These are phyloP conservation scores for Epinephelus awoara DNA, from an alignment of 2,797 vertebrate species.

Conservation along the genomic window DNA sequence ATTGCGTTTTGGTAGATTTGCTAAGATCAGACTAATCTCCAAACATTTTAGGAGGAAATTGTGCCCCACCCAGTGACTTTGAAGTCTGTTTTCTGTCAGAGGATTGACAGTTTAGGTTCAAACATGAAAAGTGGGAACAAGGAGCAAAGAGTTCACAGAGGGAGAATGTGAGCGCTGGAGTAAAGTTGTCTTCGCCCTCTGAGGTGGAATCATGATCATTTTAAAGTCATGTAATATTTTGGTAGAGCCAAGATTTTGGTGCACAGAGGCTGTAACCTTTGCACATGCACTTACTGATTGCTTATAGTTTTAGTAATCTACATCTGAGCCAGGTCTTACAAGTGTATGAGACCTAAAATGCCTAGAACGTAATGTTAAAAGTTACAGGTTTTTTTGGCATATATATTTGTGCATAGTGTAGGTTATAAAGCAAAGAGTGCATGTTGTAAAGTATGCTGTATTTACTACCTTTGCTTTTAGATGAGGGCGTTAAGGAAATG, in stretches of 20 bases:
- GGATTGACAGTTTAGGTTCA: slow-evolving; percentile 56
- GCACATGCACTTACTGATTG: background rate
- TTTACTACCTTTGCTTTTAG: background rate
- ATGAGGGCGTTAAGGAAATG: background rate
- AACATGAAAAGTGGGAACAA: slow-evolving; percentile 26
- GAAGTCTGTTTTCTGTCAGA: slow-evolving; percentile 75
- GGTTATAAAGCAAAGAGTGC: background rate
- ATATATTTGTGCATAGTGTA: background rate
- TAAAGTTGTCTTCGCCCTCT: background rate
- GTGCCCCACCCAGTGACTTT: slow-evolving; percentile 82
- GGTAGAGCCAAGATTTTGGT: background rate
- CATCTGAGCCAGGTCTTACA: background rate
- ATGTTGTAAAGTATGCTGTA: background rate
- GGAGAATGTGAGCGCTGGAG: slow-evolving; percentile 22
- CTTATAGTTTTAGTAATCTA: background rate
- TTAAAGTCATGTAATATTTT: background rate
- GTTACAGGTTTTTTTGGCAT: background rate
- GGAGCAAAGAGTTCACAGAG: background rate
- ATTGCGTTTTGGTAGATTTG: slow-evolving; percentile 75
- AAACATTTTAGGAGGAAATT: slow-evolving; percentile 79
- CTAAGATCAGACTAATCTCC: slow-evolving; percentile 82
- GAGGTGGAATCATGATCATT: slow-evolving; percentile 1
- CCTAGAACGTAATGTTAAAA: too few species aligned
- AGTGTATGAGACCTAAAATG: background rate
- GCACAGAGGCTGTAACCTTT: background rate